Evolutionary conservation across 2,113 vertebrate species (phyloP).

Genomic region (Aplodontia rufa): DNA sequence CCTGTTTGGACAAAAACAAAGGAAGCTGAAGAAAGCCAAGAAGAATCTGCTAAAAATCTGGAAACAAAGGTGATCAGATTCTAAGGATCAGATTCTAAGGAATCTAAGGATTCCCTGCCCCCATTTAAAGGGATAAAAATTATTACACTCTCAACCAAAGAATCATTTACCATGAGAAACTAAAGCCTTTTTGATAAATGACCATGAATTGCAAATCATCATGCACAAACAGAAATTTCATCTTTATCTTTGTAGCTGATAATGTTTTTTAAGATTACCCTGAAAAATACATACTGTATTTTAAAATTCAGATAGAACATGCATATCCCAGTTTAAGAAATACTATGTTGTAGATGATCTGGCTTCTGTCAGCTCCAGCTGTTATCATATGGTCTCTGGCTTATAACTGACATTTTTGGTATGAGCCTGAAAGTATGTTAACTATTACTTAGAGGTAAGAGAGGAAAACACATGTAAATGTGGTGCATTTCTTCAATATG

Average conservation of each 20-base stretch:
- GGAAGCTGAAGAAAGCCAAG: background rate
- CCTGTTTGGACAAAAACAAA: constrained; percentile 38
- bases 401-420: constrained; percentile 12
- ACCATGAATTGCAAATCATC: background rate
- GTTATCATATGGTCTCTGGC: background rate
- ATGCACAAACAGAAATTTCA: background rate
- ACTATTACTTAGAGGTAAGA: constrained; percentile 61
- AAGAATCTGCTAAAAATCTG: background rate
- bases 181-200: background rate
- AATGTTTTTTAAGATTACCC: background rate
- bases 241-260: background rate
- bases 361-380: background rate
- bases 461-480: constrained; percentile 24
- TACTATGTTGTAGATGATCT: background rate
- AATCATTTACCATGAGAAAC: background rate
- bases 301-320: background rate
- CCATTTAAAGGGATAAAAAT: background rate
- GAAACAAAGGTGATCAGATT: background rate
- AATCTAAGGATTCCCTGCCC: rapidly evolving
- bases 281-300: background rate
- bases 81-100: background rate
- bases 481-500: constrained; percentile 30
- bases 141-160: background rate
- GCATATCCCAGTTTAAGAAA: background rate
- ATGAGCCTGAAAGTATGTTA: constrained; percentile 51